Evolutionary conservation across 2,113 vertebrate genomes (phyloP).

Genomic region (Rhabdornis inornatus): DNA sequence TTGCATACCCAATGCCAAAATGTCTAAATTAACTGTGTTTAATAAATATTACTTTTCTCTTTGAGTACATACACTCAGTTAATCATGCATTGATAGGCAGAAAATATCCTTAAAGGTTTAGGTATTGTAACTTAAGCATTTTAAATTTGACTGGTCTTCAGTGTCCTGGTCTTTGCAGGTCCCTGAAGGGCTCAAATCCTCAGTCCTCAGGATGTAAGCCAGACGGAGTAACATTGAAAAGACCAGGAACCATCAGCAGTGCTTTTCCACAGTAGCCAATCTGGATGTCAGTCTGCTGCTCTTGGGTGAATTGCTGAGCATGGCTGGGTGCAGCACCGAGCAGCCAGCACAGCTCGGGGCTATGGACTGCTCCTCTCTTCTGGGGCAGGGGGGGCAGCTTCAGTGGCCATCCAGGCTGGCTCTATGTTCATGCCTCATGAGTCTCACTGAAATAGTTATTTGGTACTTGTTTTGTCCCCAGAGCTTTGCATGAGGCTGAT

Average conservation of each 20-base stretch:
- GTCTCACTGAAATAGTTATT: neutral
- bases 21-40: conserved; percentile 27
- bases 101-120: neutral
- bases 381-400: neutral
- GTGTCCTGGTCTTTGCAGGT: neutral
- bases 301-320: accelerated
- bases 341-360: accelerated
- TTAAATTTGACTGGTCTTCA: neutral
- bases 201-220: accelerated
- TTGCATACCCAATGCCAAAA: conserved; percentile 30
- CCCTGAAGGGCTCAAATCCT: neutral
- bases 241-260: neutral
- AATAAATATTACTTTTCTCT: conserved; percentile 21
- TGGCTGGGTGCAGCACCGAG: accelerated
- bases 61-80: neutral
- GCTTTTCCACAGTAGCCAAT: neutral
- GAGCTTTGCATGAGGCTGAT: accelerated
- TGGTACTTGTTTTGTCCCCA: neutral
- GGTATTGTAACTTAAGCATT: neutral
- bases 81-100: neutral
- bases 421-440: accelerated
- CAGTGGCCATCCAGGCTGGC: neutral
- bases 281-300: neutral
- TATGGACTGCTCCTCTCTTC: neutral
- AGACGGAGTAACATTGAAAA: neutral